Conservation (phyloP, 2,888 invertebrate genomes). For the Odontothrips loti region DNA sequence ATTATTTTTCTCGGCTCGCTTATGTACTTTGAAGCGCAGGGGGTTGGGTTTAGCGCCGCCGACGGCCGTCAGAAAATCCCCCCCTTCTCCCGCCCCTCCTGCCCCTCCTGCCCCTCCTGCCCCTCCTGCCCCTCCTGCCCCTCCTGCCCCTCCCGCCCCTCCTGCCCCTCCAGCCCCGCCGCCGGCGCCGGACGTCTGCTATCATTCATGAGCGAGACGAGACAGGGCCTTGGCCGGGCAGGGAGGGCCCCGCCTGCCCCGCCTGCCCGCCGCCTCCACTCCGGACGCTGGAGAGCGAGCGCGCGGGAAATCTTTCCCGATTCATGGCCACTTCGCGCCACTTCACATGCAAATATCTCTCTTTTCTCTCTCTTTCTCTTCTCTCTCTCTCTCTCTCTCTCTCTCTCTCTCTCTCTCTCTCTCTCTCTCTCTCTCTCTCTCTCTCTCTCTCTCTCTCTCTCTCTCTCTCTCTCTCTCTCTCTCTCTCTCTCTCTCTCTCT, state of each 20-base stretch:
- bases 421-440: conserved; percentile 4
- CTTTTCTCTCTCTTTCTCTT: neutral
- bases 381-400: neutral
- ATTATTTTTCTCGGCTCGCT: neutral
- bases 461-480: neutral
- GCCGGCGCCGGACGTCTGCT: neutral
- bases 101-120: neutral
- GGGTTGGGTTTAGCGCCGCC: neutral
- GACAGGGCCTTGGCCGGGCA: too few species aligned
- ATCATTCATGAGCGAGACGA: neutral
- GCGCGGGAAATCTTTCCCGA: conserved; percentile 19
- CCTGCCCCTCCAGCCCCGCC: neutral
- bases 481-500: too few species aligned
- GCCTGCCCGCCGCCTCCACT: neutral
- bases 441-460: conserved; percentile 1
- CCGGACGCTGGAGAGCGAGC: neutral
- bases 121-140: too few species aligned
- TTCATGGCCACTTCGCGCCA: conserved; percentile 23
- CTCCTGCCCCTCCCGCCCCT: neutral
- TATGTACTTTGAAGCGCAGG: neutral
- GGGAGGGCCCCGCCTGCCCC: too few species aligned
- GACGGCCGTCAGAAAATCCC: neutral
- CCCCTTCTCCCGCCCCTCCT: neutral
- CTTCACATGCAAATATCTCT: conserved; percentile 12
- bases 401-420: neutral